A percentile compares a stretch with the other conserved stretches of the same genome.
Conservation (phyloP, 2,113 vertebrate species). For the Hippoglossus stenolepis region DNA sequence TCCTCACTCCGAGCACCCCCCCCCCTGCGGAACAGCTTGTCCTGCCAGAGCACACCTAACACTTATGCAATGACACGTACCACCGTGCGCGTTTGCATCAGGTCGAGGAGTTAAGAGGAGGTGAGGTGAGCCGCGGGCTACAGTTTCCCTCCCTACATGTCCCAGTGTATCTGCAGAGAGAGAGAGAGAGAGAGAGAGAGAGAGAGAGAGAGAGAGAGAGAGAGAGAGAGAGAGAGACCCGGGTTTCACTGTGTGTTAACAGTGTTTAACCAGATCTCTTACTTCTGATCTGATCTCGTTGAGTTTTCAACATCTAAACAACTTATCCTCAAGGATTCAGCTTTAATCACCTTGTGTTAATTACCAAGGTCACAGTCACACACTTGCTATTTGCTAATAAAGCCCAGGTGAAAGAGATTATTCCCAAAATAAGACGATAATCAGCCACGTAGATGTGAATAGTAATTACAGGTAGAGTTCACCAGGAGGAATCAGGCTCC, state of each 20-base stretch:
- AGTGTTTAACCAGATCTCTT: too few relatives aligned
- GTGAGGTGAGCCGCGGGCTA: slow-evolving; percentile 4
- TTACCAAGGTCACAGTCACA: too few relatives aligned
- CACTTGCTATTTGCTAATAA: too few relatives aligned
- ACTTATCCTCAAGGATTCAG: too few relatives aligned
- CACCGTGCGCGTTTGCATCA: neutral
- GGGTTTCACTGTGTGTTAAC: too few relatives aligned
- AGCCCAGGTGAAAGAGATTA: too few relatives aligned
- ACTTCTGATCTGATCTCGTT: too few relatives aligned
- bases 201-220: too few relatives aligned
- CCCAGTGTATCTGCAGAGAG: neutral
- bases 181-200: too few relatives aligned
- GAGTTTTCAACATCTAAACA: too few relatives aligned
- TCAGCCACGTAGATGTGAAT: neutral
- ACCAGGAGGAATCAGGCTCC: neutral
- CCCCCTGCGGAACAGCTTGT: slow-evolving; percentile 53
- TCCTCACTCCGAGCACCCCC: neutral
- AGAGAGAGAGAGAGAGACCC: too few relatives aligned
- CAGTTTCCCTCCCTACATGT: neutral
- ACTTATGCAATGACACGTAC: slow-evolving; percentile 53
- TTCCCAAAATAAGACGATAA: neutral
- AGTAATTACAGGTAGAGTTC: neutral
- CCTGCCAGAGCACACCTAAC: slow-evolving; percentile 68
- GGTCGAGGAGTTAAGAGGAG: neutral
- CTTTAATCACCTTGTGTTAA: too few relatives aligned